phyloP scores from a whole-genome alignment of 1,140 invertebrate genomes.

The Agraylea sexmaculata region DNA sequence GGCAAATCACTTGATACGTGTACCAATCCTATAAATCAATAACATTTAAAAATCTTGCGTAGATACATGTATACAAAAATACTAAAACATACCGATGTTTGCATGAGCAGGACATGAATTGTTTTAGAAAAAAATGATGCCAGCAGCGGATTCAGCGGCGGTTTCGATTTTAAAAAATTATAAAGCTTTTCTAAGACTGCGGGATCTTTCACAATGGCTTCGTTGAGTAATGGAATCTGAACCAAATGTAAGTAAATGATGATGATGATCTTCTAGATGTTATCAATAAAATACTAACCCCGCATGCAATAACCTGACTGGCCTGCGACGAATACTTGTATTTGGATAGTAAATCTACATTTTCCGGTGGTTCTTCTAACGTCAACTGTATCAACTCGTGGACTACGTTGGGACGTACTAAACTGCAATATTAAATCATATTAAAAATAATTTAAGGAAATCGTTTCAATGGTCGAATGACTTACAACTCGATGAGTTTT shows the following conservation, averaged over 20 bases:
- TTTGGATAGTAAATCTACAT: constrained; percentile 62
- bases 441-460: constrained; percentile 5
- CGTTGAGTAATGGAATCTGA: constrained; percentile 71
- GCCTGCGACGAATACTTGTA: constrained; percentile 89
- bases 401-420: constrained; percentile 71
- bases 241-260: constrained; percentile 23
- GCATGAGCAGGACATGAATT: constrained; percentile 56
- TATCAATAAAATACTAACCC: constrained; percentile 9
- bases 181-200: constrained; percentile 73
- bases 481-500: constrained; percentile 87
- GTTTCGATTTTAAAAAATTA: constrained; percentile 74
- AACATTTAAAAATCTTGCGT: constrained; percentile 14
- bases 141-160: constrained; percentile 83
- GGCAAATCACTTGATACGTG: constrained; percentile 78
- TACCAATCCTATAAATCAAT: constrained; percentile 65
- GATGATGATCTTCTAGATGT: background rate
- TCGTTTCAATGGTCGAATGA: constrained; percentile 21
- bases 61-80: too few species aligned
- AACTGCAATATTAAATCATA: constrained; percentile 44
- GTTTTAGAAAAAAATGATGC: constrained; percentile 95
- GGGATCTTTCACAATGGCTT: constrained; percentile 68
- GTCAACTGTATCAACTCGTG: constrained; percentile 77
- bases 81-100: background rate
- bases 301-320: constrained; percentile 78
- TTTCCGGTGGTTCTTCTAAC: constrained; percentile 68